Base-by-base conservation (phyloP, 2,888 invertebrate species). In the Ptilodon capucinus region DNA sequence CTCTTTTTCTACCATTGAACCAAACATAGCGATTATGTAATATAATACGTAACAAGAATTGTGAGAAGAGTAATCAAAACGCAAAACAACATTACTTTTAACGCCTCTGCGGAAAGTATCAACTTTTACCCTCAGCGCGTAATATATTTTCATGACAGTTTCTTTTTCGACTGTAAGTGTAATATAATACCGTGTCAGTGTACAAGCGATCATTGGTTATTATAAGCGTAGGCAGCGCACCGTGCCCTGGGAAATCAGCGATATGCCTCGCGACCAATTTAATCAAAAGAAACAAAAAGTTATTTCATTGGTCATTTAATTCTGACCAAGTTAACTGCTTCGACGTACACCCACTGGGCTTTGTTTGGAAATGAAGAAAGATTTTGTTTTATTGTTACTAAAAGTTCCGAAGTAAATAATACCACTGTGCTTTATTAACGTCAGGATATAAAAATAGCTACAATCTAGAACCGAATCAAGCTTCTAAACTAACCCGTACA, bases 241-340 rank as follows among this genome's bases (percentile, higher is more conserved):
- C 9, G 40, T 44, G 61, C 48, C 51, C 18, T 43, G 61, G 67
- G 64, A 64, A 66, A 66, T 66, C 53, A 57, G 42, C 38, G 35
- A 40, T 50, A 40, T 19, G 44, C 42, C 50, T 54, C 44, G 48
- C 38, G 47, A 54, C 52, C 46, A 61, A 58, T 57, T 64, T 60
- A 56, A 60, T 64, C 52, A 53, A 48, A 61, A 47, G 39, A 40
- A 60, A 60, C 42, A 41, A 48, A 49, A 57, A 42, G 41, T 44
- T 42, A 25, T 21, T 41, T 48, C 42, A 49, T 56, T 45, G 42
- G 11, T 13, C 44, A 32, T 60, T 48, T 28, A 46, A 46, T 60
- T 53, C 40, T 40, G 42, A 18, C 30, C 28, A 42, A 34, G 2
- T 25, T 14, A 11, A 11, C 7, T n/a, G 17, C 28, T 54, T n/a